phyloP scores from a whole-genome alignment of 2,113 vertebrate genomes.

The Archocentrus centrarchus region DNA sequence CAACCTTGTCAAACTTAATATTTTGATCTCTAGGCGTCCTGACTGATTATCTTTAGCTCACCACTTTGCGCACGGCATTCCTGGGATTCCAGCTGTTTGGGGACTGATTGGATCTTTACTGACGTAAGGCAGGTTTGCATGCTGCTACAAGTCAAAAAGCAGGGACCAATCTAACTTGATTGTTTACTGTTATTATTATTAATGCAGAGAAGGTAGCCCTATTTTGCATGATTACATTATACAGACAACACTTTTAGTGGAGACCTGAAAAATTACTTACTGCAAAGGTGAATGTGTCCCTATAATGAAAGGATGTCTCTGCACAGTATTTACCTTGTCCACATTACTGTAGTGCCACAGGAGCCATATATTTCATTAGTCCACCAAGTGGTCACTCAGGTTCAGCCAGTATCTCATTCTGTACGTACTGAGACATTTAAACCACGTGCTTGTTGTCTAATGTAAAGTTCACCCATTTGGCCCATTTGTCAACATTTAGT shows the following conservation, averaged over 20 bases:
- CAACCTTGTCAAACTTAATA: not conserved
- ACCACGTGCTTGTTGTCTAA: not conserved
- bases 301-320: not conserved
- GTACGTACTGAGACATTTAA: not conserved
- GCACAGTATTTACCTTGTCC: not conserved
- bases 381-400: slow-evolving; percentile 19
- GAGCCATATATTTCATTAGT: not conserved
- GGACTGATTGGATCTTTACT: slow-evolving; percentile 46
- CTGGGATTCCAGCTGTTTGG: slow-evolving; percentile 43
- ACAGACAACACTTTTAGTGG: not conserved
- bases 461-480: not conserved
- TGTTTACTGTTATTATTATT: not conserved
- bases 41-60: not conserved
- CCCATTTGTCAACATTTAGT: not conserved
- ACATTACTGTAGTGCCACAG: not conserved
- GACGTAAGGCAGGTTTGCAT: slow-evolving; percentile 43
- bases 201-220: not conserved
- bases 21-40: not conserved
- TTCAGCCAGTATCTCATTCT: slow-evolving; percentile 14
- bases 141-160: slow-evolving; percentile 28
- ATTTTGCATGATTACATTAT: not conserved
- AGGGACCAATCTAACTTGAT: not conserved
- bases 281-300: too few species aligned
- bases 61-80: slow-evolving; percentile 47
- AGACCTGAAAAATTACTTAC: not conserved